A percentile compares a stretch with the other conserved stretches of the same genome.
Evolutionary conservation across 2,113 vertebrate species (phyloP).

Genomic region (Actenoides hombroni): DNA sequence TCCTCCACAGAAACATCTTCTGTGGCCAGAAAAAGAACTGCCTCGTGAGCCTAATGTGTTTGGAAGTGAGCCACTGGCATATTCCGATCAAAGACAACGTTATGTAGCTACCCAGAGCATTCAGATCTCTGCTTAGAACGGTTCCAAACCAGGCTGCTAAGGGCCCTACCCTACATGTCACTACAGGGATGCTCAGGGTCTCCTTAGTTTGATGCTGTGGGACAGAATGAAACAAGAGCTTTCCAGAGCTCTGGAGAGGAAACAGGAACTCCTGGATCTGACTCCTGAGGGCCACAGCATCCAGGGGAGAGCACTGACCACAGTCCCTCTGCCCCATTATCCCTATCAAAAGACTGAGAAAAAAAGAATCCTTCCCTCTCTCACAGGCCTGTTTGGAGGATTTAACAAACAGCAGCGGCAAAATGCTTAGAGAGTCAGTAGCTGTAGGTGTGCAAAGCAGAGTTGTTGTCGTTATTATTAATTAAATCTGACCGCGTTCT

Average conservation of each 20-base stretch:
- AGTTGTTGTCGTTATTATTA: background rate
- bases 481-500: background rate
- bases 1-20: background rate
- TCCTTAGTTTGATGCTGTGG: background rate
- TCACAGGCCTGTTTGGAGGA: background rate
- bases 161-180: background rate
- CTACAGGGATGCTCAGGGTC: background rate
- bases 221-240: background rate
- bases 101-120: background rate
- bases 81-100: background rate
- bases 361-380: background rate
- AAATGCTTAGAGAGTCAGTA: background rate
- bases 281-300: background rate
- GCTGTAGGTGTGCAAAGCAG: background rate
- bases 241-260: background rate
- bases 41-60: background rate
- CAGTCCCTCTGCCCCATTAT: background rate
- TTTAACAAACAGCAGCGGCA: background rate
- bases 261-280: background rate
- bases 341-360: background rate
- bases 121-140: background rate
- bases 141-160: background rate
- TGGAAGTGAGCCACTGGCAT: background rate
- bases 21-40: background rate
- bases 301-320: accelerated